Evolutionary conservation across 2,888 invertebrate genomes (phyloP).

Genomic region (Busseola fusca): DNA sequence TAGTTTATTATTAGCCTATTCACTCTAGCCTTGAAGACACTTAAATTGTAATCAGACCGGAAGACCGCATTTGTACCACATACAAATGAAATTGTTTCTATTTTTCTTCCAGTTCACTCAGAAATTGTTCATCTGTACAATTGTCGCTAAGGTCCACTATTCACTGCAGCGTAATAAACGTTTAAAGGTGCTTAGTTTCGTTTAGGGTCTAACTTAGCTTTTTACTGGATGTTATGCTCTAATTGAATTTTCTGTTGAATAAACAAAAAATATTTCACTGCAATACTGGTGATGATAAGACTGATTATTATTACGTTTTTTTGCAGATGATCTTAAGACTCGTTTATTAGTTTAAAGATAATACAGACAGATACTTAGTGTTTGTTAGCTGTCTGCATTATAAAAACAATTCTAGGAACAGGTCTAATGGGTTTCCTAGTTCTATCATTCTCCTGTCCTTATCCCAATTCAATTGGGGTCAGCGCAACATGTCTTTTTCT

Average conservation of each 20-base stretch:
- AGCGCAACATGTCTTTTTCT: too few species aligned
- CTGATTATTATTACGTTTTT: conserved; percentile 14
- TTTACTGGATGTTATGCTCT: conserved; percentile 23
- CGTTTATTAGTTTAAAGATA: neutral
- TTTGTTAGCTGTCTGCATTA: neutral
- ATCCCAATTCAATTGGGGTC: too few species aligned
- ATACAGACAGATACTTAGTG: neutral
- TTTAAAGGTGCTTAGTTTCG: conserved; percentile 36
- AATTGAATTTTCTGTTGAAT: conserved; percentile 47
- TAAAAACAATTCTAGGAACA: neutral
- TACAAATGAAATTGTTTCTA: conserved; percentile 16
- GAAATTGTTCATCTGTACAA: conserved; percentile 32
- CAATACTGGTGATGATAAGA: neutral
- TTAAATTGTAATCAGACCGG: too few species aligned
- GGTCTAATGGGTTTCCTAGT: neutral
- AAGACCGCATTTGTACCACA: too few species aligned
- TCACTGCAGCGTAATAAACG: conserved; percentile 45
- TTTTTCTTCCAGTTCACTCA: conserved; percentile 29
- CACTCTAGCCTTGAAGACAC: too few species aligned
- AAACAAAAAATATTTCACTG: conserved; percentile 2
- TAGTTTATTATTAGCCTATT: too few species aligned
- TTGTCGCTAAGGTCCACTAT: conserved; percentile 34
- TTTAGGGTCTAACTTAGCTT: conserved; percentile 38
- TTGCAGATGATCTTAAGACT: neutral
- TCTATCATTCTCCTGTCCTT: too few species aligned